Percentiles rank a stretch among this genome's conserved stretches.
Conservation (phyloP, 2,888 invertebrate genomes). For the Aspidiotus rigidus region DNA sequence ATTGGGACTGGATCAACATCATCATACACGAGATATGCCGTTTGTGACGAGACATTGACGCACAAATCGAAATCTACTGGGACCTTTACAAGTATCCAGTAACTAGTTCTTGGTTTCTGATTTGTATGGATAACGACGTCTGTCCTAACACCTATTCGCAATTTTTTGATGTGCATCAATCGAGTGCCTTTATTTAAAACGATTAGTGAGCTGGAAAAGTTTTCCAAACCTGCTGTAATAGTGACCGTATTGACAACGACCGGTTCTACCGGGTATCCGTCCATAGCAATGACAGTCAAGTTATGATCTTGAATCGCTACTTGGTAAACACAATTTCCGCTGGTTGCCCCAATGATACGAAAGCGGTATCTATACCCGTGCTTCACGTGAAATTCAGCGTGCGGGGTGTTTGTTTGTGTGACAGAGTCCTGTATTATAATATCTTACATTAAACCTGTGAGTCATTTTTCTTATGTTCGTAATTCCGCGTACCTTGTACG, state of each 20-base stretch:
- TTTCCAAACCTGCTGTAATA: conserved; percentile 47
- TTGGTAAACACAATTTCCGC: conserved; percentile 48
- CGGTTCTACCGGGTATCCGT: conserved; percentile 49
- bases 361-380: conserved; percentile 49
- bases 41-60: too few relatives aligned
- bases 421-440: conserved; percentile 37
- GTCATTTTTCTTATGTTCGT: neutral
- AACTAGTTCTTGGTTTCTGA: too few relatives aligned
- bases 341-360: conserved; percentile 50
- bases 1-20: too few relatives aligned
- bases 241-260: conserved; percentile 44
- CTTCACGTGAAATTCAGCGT: conserved; percentile 42
- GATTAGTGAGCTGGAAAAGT: neutral
- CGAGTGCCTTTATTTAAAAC: too few relatives aligned
- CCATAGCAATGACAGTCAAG: conserved; percentile 49
- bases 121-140: too few relatives aligned
- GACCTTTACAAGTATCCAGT: too few relatives aligned
- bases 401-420: conserved; percentile 39
- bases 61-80: too few relatives aligned
- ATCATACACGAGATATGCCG: too few relatives aligned
- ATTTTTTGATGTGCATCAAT: too few relatives aligned
- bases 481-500: conserved; percentile 38
- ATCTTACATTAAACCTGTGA: neutral
- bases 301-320: conserved; percentile 48
- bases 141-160: too few relatives aligned